A percentile compares a stretch with the other conserved stretches of the same genome.
These are phyloP conservation scores for Silurus lanzhouensis DNA, from an alignment of 2,797 vertebrate species.

Conservation along the genomic window DNA sequence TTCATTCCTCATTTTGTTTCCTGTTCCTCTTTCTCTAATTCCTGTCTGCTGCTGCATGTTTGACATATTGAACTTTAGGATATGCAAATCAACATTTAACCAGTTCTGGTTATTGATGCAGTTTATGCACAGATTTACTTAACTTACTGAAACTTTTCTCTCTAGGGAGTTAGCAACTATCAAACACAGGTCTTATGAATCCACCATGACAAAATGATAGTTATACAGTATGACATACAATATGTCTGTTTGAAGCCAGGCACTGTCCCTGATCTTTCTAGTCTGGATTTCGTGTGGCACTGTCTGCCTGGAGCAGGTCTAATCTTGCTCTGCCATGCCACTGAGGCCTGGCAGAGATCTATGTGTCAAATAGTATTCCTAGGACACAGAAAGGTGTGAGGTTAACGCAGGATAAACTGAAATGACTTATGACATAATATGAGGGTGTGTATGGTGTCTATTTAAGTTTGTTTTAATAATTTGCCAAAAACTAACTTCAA, in stretches of 20 bases:
- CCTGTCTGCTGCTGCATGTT: not conserved
- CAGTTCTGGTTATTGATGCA: not conserved
- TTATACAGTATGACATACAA: not conserved
- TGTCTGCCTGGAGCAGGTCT: not conserved
- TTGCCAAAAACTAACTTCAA: not conserved
- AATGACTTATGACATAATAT: not conserved
- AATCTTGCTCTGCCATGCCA: constrained; percentile 13
- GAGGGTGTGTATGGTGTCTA: not conserved
- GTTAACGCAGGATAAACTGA: constrained; percentile 38
- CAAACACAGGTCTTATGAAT: not conserved
- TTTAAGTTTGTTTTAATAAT: not conserved
- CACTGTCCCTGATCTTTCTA: constrained; percentile 25
- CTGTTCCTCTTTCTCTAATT: not conserved
- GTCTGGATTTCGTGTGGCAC: constrained; percentile 20
- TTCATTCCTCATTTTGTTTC: not conserved
- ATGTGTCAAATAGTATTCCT: constrained; percentile 39
- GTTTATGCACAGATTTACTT: not conserved
- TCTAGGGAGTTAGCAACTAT: not conserved
- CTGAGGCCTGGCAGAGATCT: constrained; percentile 27
- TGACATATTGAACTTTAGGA: not conserved
- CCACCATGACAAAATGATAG: not conserved
- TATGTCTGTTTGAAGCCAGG: not conserved
- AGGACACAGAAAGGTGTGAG: constrained; percentile 32
- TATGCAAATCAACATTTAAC: not conserved
- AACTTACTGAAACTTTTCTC: not conserved